Percentiles rank a stretch among this genome's conserved stretches.
These are phyloP conservation scores for Gymnarchus niloticus DNA, from an alignment of 2,113 vertebrate genomes.

Conservation along the genomic window DNA sequence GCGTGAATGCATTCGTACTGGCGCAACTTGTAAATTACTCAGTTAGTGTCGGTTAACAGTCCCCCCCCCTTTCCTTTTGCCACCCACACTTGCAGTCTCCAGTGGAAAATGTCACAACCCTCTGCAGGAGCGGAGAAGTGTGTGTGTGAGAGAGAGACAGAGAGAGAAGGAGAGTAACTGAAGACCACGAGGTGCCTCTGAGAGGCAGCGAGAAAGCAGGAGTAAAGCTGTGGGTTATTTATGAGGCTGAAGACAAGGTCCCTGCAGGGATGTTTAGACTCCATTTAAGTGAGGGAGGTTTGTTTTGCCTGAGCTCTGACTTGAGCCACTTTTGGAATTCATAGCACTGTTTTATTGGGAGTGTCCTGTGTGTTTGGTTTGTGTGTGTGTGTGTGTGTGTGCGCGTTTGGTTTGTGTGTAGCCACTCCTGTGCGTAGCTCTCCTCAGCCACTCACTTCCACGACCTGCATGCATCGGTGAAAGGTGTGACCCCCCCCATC, in stretches of 20 bases:
- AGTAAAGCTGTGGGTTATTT: constrained; percentile 1
- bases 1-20: neutral
- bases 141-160: neutral
- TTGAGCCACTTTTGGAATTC: neutral
- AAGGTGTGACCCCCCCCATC: neutral
- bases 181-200: neutral
- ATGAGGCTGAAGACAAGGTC: neutral
- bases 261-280: neutral
- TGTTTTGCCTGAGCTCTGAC: neutral
- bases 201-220: neutral
- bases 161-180: neutral
- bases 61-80: neutral
- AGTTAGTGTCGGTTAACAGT: constrained; percentile 26
- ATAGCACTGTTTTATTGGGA: neutral
- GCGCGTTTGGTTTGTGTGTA: neutral
- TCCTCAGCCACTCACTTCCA: neutral
- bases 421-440: neutral
- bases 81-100: neutral
- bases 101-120: constrained; percentile 23
- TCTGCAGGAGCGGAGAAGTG: neutral
- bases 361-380: constrained; percentile 1
- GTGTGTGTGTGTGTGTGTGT: neutral
- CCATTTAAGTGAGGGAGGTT: neutral
- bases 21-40: neutral
- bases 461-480: neutral